A percentile compares a stretch with the other conserved stretches of the same genome.
Evolutionary conservation across 2,888 invertebrate species (phyloP).

Genomic region (Standfussiana lucernea): DNA sequence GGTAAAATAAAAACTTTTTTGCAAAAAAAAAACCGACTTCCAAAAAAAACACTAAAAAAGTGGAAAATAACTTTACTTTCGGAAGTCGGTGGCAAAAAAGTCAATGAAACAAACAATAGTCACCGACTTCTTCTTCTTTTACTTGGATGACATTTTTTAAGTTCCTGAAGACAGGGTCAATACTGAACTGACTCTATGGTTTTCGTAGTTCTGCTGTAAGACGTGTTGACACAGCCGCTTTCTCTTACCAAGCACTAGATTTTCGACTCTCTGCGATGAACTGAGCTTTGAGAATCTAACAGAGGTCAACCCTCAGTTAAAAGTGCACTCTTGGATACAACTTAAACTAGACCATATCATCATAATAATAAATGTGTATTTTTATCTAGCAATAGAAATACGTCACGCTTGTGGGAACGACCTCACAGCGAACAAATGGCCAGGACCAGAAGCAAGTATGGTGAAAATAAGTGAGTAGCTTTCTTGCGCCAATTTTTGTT

Average conservation of each 20-base stretch:
- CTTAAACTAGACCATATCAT: not conserved
- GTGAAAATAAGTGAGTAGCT: constrained; percentile 68
- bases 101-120: too few species aligned
- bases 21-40: too few species aligned
- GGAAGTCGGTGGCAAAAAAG: too few species aligned
- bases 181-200: not conserved
- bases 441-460: constrained; percentile 73
- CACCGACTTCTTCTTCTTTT: too few species aligned
- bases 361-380: not conserved
- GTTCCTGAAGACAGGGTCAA: not conserved
- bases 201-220: not conserved
- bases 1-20: too few species aligned
- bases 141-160: too few species aligned
- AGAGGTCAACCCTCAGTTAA: not conserved
- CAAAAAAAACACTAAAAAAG: too few species aligned
- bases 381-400: constrained; percentile 71
- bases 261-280: not conserved
- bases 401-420: constrained; percentile 80
- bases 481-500: not conserved
- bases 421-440: constrained; percentile 82
- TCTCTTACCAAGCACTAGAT: not conserved
- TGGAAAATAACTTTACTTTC: too few species aligned
- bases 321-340: not conserved
- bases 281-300: not conserved
- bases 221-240: not conserved